Conservation (phyloP, 2,797 vertebrate species). For the Chiloscyllium punctatum region DNA sequence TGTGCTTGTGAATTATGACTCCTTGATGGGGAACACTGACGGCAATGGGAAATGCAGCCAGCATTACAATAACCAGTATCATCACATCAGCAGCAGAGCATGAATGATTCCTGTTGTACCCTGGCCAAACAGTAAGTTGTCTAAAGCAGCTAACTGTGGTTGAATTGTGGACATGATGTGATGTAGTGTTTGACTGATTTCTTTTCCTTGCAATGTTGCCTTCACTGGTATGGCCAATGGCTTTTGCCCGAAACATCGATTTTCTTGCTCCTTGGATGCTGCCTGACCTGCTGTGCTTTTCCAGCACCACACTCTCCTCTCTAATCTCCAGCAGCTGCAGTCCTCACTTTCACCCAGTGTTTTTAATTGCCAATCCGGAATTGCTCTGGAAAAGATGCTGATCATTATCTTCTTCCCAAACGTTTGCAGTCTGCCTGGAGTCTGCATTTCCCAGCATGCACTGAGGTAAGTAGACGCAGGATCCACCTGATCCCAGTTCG, state of each 20-base stretch:
- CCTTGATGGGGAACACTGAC: background rate
- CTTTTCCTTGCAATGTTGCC: background rate
- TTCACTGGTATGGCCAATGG: background rate
- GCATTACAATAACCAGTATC: background rate
- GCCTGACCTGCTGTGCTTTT: no score
- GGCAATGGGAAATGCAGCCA: background rate
- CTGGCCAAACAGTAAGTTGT: background rate
- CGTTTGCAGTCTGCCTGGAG: background rate
- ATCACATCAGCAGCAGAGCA: background rate
- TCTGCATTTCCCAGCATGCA: background rate
- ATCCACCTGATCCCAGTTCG: background rate
- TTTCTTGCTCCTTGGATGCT: no score
- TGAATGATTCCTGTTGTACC: background rate
- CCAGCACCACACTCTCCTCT: no score
- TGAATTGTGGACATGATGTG: background rate
- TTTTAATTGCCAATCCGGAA: background rate
- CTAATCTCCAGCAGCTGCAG: no score
- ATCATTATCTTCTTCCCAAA: background rate
- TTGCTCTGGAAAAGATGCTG: background rate
- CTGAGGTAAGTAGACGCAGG: background rate
- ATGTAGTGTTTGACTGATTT: background rate
- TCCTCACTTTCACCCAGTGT: no score
- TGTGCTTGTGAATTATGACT: background rate
- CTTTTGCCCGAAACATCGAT: no score
- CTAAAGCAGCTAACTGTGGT: background rate